Evolutionary conservation across 2,797 vertebrate species (phyloP), one percentile per base, ranked within the genome.

Genomic region (Anisognathus igniventris): DNA sequence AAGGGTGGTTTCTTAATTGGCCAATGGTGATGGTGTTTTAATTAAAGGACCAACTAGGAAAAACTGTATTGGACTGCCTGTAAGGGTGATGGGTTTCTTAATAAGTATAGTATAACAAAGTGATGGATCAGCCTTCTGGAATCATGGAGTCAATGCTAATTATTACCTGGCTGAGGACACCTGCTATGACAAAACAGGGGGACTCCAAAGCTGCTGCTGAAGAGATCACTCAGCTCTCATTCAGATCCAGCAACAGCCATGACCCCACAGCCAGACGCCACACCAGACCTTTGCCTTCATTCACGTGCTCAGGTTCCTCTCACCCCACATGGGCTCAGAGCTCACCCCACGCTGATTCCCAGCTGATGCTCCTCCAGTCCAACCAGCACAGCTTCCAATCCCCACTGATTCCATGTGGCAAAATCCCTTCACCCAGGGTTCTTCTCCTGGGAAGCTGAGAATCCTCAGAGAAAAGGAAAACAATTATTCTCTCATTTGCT

Each of bases 161-260:
- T n/a, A 22, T n/a, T n/a, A n/a, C 53, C 31, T 22, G 31, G 12
- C 53, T 54, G 30, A 4, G 51, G 30, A 20, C 12, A 12, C 30
- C 1, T 53, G 51, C 51, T 20, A 9, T 13, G 30, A 53, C 30
- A 8, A 62, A 2, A 62, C 4, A 1, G 3, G 8, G 9, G 8
- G 13, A 35, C 2, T 5, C 40, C 15, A n/a, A 30, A 62, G 45
- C 25, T 83, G 40, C 39, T 81, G 60, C 57, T 53, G 44, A 22
- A 58, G 44, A 62, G 48, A 48, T 19, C 23, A 5, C 53, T 35
- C 15, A 62, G 23, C 31, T 35, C 31, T 70, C 25, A 3, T 25
- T 61, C 30, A 64, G n/a, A 9, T 5, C 31, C 22, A 78, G 30
- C 33, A 48, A 12, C 18, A 47, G 61, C 21, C 66, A 10, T 1